A percentile compares a stretch with the other conserved stretches of the same genome.
Evolutionary conservation across 2,113 vertebrate genomes (phyloP).

Genomic region (Austrofundulus limnaeus): DNA sequence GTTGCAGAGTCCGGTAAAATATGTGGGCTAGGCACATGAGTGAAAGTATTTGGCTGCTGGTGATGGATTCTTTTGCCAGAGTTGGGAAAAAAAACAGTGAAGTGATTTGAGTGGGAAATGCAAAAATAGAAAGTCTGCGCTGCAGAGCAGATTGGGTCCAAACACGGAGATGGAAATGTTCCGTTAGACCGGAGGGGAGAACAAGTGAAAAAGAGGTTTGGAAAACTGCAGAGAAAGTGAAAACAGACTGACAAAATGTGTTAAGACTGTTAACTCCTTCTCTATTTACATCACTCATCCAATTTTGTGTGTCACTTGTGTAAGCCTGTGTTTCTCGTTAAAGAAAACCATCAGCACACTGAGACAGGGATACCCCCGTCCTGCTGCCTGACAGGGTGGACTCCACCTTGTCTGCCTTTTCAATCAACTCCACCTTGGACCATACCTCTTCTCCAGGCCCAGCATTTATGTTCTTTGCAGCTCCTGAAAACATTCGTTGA

Average conservation of each 20-base stretch:
- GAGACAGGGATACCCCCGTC: constrained; percentile 63
- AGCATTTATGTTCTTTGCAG: constrained; percentile 4
- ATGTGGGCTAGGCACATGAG: constrained; percentile 17
- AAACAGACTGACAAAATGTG: constrained; percentile 16
- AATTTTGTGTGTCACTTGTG: constrained; percentile 28
- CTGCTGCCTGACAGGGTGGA: constrained; percentile 59
- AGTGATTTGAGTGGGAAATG: constrained; percentile 17
- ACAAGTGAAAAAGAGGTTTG: constrained; percentile 4
- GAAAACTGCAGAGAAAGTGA: constrained; percentile 2
- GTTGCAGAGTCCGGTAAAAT: neutral
- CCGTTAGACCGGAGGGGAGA: neutral
- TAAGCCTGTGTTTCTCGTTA: constrained; percentile 58
- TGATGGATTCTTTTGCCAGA: constrained; percentile 12
- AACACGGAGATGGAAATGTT: constrained; percentile 1
- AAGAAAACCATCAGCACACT: constrained; percentile 38
- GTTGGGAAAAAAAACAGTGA: neutral
- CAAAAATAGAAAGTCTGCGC: constrained; percentile 21
- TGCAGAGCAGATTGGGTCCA: neutral
- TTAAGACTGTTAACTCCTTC: constrained; percentile 15
- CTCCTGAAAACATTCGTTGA: constrained; percentile 7
- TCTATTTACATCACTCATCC: constrained; percentile 4
- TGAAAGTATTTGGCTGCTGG: constrained; percentile 9
- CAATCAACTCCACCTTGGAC: constrained; percentile 48
- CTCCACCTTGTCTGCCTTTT: constrained; percentile 42
- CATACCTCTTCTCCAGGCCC: constrained; percentile 22